Evolutionary conservation across 92 coral and sea anemone genomes (phyloP).

Genomic region (Porites rus): DNA sequence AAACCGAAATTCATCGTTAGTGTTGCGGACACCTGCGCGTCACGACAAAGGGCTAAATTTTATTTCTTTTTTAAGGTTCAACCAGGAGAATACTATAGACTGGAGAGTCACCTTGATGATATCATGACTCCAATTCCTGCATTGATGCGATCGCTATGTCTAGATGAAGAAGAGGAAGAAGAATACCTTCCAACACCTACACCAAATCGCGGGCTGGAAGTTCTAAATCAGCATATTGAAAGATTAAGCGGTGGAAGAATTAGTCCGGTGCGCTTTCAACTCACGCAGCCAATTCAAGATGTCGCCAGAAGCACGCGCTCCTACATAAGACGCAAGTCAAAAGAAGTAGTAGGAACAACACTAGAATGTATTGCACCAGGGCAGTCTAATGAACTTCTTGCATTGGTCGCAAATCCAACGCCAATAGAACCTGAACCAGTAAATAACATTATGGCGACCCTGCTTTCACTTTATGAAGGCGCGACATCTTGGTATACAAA

Average conservation of each 20-base stretch:
- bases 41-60: too few species aligned
- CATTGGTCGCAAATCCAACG: constrained; percentile 7
- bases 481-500: constrained; percentile 59
- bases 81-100: too few species aligned
- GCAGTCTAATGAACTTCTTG: constrained; percentile 43
- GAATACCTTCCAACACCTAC: constrained; percentile 60
- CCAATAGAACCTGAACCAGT: constrained; percentile 6
- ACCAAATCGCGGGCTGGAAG: constrained; percentile 25
- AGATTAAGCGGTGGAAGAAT: constrained; percentile 49
- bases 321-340: constrained; percentile 51
- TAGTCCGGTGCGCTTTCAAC: constrained; percentile 54
- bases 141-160: not conserved
- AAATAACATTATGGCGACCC: constrained; percentile 28
- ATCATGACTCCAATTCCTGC: too few species aligned
- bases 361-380: constrained; percentile 63
- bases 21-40: too few species aligned
- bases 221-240: constrained; percentile 42
- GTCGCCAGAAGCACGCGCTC: constrained; percentile 44
- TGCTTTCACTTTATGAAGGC: constrained; percentile 45
- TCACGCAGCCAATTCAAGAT: constrained; percentile 44
- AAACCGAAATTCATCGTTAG: too few species aligned
- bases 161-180: too few species aligned
- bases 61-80: not conserved
- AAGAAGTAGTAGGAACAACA: constrained; percentile 34
- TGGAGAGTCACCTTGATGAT: too few species aligned